Percentiles rank a stretch among this genome's conserved stretches.
Evolutionary conservation across 2,797 vertebrate species (phyloP).

Genomic region (Epinephelus awoara): DNA sequence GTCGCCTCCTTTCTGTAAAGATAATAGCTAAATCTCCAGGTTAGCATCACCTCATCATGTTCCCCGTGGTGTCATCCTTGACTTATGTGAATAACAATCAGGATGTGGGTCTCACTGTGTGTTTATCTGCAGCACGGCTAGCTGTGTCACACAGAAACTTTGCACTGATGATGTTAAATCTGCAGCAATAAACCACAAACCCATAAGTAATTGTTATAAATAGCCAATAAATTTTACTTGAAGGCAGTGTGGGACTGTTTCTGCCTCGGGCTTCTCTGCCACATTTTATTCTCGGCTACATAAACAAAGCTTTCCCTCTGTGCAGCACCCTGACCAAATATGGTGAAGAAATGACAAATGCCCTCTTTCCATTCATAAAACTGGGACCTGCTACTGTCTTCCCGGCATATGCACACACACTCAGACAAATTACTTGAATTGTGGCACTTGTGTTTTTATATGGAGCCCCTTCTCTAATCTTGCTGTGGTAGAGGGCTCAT

Average conservation of each 20-base stretch:
- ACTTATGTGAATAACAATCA: slow-evolving; percentile 5
- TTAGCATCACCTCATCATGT: slow-evolving; percentile 41
- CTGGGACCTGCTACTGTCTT: slow-evolving; percentile 58
- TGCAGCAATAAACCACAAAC: slow-evolving; percentile 46
- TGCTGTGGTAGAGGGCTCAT: slow-evolving; percentile 64
- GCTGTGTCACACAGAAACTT: slow-evolving; percentile 45
- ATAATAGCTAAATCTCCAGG: background rate
- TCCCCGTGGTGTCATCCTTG: slow-evolving; percentile 18
- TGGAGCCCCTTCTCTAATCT: slow-evolving; percentile 66
- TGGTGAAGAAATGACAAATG: slow-evolving; percentile 85
- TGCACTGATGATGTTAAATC: slow-evolving; percentile 39
- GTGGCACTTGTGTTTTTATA: slow-evolving; percentile 47
- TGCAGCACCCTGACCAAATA: slow-evolving; percentile 83
- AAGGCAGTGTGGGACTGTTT: slow-evolving; percentile 59
- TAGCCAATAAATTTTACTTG: slow-evolving; percentile 40
- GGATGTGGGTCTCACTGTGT: slow-evolving; percentile 20
- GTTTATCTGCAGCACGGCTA: slow-evolving; percentile 40
- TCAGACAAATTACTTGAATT: slow-evolving; percentile 26
- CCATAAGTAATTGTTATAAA: slow-evolving; percentile 60
- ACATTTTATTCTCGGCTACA: slow-evolving; percentile 78
- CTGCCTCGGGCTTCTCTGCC: slow-evolving; percentile 57
- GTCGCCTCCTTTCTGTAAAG: slow-evolving; percentile 4
- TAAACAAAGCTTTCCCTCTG: slow-evolving; percentile 81
- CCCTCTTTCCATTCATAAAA: slow-evolving; percentile 85
- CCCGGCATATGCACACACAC: slow-evolving; percentile 25